Evolutionary conservation across 2,113 vertebrate species (phyloP).

Genomic region (Nicator chloris): DNA sequence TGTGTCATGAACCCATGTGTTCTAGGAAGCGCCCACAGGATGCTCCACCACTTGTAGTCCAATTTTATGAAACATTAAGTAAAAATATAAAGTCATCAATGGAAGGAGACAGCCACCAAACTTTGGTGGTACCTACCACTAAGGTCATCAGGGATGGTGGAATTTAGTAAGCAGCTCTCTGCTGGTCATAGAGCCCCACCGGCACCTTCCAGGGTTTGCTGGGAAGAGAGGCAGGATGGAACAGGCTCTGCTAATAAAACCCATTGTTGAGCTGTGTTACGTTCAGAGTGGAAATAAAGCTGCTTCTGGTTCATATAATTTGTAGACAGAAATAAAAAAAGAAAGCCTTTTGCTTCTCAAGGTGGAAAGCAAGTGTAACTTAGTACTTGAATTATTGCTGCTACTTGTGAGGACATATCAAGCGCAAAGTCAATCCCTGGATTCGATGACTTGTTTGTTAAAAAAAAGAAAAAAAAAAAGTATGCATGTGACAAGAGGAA

Average conservation of each 20-base stretch:
- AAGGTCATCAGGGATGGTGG: fast-evolving
- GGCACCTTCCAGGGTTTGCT: background rate
- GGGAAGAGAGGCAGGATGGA: background rate
- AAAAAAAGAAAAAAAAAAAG: no score
- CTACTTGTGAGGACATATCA: background rate
- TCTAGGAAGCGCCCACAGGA: background rate
- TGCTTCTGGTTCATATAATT: background rate
- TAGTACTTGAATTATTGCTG: background rate
- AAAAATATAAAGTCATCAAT: background rate
- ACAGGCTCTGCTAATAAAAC: background rate
- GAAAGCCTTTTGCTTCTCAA: background rate
- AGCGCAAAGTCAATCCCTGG: background rate
- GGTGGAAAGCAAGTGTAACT: background rate
- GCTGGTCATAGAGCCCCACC: fast-evolving
- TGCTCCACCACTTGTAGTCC: no score
- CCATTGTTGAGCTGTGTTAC: background rate
- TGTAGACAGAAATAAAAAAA: background rate
- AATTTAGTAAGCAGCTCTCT: background rate
- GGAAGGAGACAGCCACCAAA: background rate
- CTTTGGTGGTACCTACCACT: no score
- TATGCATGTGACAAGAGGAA: background rate
- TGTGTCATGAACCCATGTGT: fast-evolving
- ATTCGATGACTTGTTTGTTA: background rate
- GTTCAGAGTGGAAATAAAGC: background rate
- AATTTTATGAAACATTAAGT: background rate